Evolutionary conservation across 2,113 vertebrate species (phyloP).

Genomic region (Tachycineta bicolor): DNA sequence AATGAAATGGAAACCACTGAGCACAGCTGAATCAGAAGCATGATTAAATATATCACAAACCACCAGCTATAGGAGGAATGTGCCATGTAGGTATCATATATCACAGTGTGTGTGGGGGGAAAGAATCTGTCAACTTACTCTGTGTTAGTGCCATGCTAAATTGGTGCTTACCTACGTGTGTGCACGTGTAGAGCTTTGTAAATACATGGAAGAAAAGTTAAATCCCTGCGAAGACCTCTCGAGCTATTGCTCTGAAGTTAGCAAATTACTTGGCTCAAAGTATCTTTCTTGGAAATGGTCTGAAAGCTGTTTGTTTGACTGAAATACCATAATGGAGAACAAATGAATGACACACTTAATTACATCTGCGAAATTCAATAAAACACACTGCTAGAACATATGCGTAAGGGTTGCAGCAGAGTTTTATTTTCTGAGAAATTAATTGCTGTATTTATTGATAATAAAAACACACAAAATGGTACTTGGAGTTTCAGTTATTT

Average conservation of each 20-base stretch:
- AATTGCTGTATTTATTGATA: constrained; percentile 45
- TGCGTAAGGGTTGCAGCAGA: not conserved
- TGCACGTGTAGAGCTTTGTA: not conserved
- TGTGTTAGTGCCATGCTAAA: not conserved
- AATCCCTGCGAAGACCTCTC: not conserved
- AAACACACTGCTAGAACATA: constrained; percentile 32
- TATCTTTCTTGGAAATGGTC: constrained; percentile 9
- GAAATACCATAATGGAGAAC: constrained; percentile 24
- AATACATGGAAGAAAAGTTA: not conserved
- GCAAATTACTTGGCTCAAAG: constrained; percentile 16
- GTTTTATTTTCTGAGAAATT: constrained; percentile 38
- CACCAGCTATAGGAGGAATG: not conserved
- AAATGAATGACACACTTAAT: constrained; percentile 55
- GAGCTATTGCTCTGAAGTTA: not conserved
- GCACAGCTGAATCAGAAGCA: not conserved
- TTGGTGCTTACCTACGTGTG: not conserved
- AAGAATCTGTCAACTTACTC: not conserved
- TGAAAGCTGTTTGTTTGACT: constrained; percentile 53
- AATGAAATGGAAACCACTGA: not conserved
- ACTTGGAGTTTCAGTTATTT: not conserved
- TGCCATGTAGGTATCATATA: not conserved
- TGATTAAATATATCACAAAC: not conserved
- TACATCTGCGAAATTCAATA: constrained; percentile 48
- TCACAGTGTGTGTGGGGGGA: not conserved
- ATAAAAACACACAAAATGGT: not conserved